Evolutionary conservation across 2,888 invertebrate species (phyloP), one percentile per base, ranked within the genome.

Genomic region (Agriopis aurantiaria): DNA sequence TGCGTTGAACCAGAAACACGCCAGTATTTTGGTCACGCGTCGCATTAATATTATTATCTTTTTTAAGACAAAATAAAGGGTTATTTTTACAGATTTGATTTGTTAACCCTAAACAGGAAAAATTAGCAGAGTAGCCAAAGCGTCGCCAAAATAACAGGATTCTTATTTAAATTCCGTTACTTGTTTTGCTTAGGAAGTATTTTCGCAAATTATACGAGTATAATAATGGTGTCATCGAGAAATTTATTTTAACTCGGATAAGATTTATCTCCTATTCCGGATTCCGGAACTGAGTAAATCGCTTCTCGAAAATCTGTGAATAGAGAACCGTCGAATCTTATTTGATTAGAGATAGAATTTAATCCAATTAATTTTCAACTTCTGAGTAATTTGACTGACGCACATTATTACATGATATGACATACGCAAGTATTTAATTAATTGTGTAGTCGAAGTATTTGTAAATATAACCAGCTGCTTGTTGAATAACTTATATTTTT

Each of bases 201-300:
- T 71, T 66, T 60, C 68, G 56, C 57, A 68, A 68, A 72, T 74
- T 78, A 72, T 71, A 58, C 72, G 73, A 72, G 66, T 75, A 73
- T 74, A 74, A 75, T 74, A 65, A 70, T 63, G 51, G 59, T 71
- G 76, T 75, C 72, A 55, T 69, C 75, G 52, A 63, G 65, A 72
- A 78, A 79, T 77, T 74, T 76, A 76, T 76, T 74, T 70, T 75
- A 65, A 71, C 71, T 63, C 66, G 69, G 74, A 76, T 75, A 41
- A 70, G 68, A 80, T 82, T 79, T 76, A 78, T 78, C 69, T 75
- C 64, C 73, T 68, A 71, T 73, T 69, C 74, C 69, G 73, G 67
- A 65, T 68, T 71, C 73, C 68, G 73, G 67, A 65, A 74, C 68
- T 41, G 61, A 71, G 75, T 72, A 74, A 79, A 79, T 78, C 72